Base-by-base conservation (phyloP, 2,797 vertebrate genomes). In the Microctenopoma steveboyesi region DNA sequence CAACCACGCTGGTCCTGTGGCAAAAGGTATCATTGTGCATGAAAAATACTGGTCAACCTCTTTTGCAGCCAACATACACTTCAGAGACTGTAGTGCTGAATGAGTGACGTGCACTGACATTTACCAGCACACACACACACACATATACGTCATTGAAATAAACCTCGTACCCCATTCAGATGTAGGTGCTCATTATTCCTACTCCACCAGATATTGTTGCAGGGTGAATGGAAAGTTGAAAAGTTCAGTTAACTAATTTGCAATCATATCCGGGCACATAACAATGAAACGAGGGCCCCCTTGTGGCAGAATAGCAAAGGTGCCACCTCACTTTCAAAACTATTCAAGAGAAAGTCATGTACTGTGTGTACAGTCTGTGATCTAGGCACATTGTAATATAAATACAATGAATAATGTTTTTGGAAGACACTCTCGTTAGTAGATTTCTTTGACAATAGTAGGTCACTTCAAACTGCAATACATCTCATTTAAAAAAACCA, bases 231-330 rank as follows among this genome's bases (percentile, higher is more conserved):
- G 14, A 60, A 12, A 57, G 7, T 46, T 57, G 12, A 8, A 37
- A 3, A 22, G 22, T 22, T 59, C 7, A 43, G 16, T 25, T 3
- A 25, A 22, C n/a, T 50, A 15, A 73, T 4, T 10, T 46, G 9
- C 13, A 43, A 28, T 15, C 15, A 60, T 0, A 37, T 39, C n/a
- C 33, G 40, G 15, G 22, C 8, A 25, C 7, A 55, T 47, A 33
- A 53, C 39, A 43, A 45, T 55, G 45, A 72, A 77, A 72, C 55
- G 46, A 64, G 43, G 39, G 78, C 78, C 85, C 76, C 25, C 89
- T 74, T 71, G 73, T 89, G 82, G 2, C 49, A 15, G 10, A 4
- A 68, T 9, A 57, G 48, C 18, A 39, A 60, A 72, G 27, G 53
- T 80, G 59, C 76, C 60, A 12, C 7, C 16, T 25, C 4, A 57